Evolutionary conservation across 2,797 vertebrate species (phyloP).

Genomic region (Myotis vivesi): DNA sequence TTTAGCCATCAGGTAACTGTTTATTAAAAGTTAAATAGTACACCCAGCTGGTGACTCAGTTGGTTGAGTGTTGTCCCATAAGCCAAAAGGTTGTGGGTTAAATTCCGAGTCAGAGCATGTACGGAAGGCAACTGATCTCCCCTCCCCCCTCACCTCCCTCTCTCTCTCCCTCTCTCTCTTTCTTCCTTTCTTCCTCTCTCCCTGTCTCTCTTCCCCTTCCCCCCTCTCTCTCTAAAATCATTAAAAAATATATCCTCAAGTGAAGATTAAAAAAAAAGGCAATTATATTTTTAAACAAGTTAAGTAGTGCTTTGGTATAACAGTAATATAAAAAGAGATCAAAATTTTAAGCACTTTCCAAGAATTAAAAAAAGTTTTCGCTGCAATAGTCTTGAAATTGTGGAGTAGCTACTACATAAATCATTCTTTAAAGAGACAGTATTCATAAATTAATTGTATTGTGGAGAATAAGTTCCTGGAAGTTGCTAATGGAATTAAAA

Average conservation of each 20-base stretch:
- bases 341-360: background rate
- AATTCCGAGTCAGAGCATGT: background rate
- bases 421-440: background rate
- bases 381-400: background rate
- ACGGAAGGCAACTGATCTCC: background rate
- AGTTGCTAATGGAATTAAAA: background rate
- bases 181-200: rapidly evolving
- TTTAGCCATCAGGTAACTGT: background rate
- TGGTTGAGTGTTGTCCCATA: background rate
- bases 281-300: background rate
- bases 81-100: background rate
- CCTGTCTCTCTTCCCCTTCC: too few relatives aligned
- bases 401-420: background rate
- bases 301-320: background rate
- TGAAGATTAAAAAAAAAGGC: background rate
- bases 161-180: rapidly evolving
- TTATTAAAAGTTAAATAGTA: background rate
- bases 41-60: background rate
- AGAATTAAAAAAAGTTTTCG: background rate
- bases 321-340: background rate
- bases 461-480: background rate
- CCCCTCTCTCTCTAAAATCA: background rate
- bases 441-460: background rate
- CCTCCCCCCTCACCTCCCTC: rapidly evolving
- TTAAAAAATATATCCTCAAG: background rate